Percentiles rank a stretch among this genome's conserved stretches.
Evolutionary conservation across 53 echinoderm and acorn worm genomes (phyloP).

Genomic region (Echinometra lucunter): DNA sequence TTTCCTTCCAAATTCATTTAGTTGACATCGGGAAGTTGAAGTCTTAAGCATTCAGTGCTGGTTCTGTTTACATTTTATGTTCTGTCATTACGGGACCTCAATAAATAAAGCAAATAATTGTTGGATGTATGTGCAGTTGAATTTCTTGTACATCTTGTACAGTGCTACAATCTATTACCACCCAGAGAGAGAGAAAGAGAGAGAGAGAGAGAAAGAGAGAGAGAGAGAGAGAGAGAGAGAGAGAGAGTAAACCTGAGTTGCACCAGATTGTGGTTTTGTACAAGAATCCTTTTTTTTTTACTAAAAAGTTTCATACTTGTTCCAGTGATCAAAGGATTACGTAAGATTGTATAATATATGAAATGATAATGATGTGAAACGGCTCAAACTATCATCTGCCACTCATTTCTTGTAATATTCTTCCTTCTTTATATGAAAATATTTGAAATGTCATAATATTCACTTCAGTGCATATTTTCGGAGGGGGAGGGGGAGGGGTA

Average conservation of each 20-base stretch:
- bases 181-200: neutral
- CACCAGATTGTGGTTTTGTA: neutral
- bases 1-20: too few relatives aligned
- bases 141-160: neutral
- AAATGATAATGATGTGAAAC: neutral
- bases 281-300: neutral
- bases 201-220: too few relatives aligned
- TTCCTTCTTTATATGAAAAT: neutral
- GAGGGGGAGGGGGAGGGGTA: neutral
- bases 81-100: neutral
- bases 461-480: neutral
- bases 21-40: neutral
- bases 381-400: neutral
- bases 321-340: neutral
- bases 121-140: too few relatives aligned
- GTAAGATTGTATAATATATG: neutral
- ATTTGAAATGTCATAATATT: neutral
- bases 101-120: neutral
- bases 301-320: neutral
- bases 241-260: neutral
- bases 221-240: too few relatives aligned
- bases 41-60: neutral
- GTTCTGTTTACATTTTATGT: neutral
- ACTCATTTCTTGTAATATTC: neutral
- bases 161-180: neutral